phyloP scores from a whole-genome alignment of 2,888 invertebrate genomes.

The Aquatica leii region DNA sequence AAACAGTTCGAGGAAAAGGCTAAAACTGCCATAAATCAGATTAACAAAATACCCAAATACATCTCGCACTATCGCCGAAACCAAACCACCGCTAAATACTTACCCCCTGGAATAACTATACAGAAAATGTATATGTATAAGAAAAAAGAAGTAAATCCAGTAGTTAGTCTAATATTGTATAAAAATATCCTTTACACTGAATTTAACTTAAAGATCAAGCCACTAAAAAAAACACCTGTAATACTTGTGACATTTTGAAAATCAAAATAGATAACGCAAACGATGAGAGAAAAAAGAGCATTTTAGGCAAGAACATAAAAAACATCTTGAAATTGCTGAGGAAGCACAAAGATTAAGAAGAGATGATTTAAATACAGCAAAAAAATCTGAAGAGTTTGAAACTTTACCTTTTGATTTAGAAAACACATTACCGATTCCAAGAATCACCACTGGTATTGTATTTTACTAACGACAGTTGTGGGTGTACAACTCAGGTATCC shows the following conservation, averaged over 20 bases:
- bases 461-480: not conserved
- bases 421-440: not conserved
- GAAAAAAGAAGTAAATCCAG: conserved; percentile 21
- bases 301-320: too few relatives aligned
- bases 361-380: not conserved
- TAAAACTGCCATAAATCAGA: not conserved
- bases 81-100: conserved; percentile 27
- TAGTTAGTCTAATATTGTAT: too few relatives aligned
- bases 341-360: not conserved
- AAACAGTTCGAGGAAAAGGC: not conserved
- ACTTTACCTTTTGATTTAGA: not conserved
- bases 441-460: not conserved
- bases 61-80: conserved; percentile 25
- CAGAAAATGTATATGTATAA: conserved; percentile 39
- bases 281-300: not conserved
- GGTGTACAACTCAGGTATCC: not conserved
- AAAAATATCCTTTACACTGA: too few relatives aligned
- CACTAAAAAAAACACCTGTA: conserved; percentile 26
- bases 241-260: conserved; percentile 21
- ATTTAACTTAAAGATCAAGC: conserved; percentile 10
- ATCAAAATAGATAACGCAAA: conserved; percentile 12
- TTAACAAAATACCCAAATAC: too few relatives aligned
- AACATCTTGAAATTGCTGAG: too few relatives aligned
- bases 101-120: conserved; percentile 25
- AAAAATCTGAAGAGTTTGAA: not conserved